Evolutionary conservation across 1,140 invertebrate species (phyloP), one percentile per base, ranked within the genome.

Genomic region (Cyrtorhinus lividipennis): DNA sequence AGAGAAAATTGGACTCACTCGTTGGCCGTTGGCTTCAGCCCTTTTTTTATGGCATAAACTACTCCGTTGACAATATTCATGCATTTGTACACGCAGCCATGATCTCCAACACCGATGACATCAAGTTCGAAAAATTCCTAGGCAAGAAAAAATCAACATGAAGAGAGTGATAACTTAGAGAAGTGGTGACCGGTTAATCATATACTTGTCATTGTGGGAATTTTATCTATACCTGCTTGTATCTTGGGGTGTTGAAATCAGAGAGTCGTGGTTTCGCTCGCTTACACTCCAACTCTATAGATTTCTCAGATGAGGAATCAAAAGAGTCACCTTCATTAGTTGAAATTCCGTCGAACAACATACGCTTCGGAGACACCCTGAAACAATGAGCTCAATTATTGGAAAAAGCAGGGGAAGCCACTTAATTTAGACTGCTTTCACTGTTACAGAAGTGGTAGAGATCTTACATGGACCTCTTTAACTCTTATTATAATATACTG

Each of bases 21-120:
- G 67, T 84, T 84, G 0, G 85, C 83, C 1, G 91, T 82, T 2
- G 88, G 88, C 68, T 83, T 85, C 46, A 85, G 83, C 56, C 86
- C 90, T 64, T 87, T 86, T 71, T 96, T 95, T 18, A 95, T 82
- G 0, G 92, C 93, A 74, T 95, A 95, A 18, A 85, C 81, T 71
- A 90, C 93, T 10, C 92, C 92, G 73, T 95, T 92, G 23, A 95
- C 74, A 57, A 90, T 80, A 76, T 95, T 91, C 1, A 92, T 80
- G 71, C 92, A 95, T 68, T 89, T 87, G 69, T 85, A 88, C 13
- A 95, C 93, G 2, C 82, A 85, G 0, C 92, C 92, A 73, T 94
- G 95, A 68, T 90, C 83, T 1, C 93, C 92, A 23, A 80, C 61
- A 13, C 68, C 69, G 27, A 71, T 65, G 5, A 67, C 65, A 26